These are phyloP conservation scores for Drosophila arawakana DNA, from an alignment of 1,140 invertebrate species.

Conservation along the genomic window DNA sequence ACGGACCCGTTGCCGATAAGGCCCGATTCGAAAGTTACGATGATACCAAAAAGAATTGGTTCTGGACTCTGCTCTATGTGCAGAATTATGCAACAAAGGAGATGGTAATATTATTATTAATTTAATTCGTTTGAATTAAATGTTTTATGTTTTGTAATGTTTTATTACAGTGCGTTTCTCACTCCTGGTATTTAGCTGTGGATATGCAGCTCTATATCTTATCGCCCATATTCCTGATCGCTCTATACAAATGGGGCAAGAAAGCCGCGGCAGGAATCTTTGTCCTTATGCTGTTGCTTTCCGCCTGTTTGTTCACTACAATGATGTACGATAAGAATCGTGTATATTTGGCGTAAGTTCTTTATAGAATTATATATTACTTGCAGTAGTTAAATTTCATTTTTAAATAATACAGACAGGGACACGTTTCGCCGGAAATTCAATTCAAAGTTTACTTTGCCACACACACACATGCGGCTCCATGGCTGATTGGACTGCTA, in stretches of 20 bases:
- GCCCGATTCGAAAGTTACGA: constrained; percentile 25
- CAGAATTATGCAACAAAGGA: constrained; percentile 63
- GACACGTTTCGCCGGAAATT: background rate
- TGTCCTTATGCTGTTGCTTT: constrained; percentile 46
- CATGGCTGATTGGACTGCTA: constrained; percentile 67
- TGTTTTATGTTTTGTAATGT: background rate
- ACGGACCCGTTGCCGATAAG: constrained; percentile 41
- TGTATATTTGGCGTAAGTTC: constrained; percentile 32
- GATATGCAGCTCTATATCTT: constrained; percentile 93
- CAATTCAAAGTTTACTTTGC: constrained; percentile 51
- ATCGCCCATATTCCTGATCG: constrained; percentile 89
- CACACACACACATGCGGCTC: constrained; percentile 62
- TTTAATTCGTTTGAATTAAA: background rate
- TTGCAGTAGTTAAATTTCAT: constrained; percentile 23
- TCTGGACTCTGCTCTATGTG: constrained; percentile 56
- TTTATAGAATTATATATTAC: too few species aligned
- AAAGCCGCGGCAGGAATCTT: constrained; percentile 51
- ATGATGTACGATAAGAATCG: constrained; percentile 52
- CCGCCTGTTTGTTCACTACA: constrained; percentile 50
- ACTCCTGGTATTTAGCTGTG: constrained; percentile 94
- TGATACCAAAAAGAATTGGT: constrained; percentile 66
- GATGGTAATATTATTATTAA: constrained; percentile 30
- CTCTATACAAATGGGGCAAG: constrained; percentile 41
- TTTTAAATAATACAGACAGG: constrained; percentile 84
- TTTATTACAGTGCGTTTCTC: constrained; percentile 90